A percentile compares a stretch with the other conserved stretches of the same genome.
These are phyloP conservation scores for Procambarus clarkii DNA, from an alignment of 1,140 invertebrate genomes.

Conservation along the genomic window DNA sequence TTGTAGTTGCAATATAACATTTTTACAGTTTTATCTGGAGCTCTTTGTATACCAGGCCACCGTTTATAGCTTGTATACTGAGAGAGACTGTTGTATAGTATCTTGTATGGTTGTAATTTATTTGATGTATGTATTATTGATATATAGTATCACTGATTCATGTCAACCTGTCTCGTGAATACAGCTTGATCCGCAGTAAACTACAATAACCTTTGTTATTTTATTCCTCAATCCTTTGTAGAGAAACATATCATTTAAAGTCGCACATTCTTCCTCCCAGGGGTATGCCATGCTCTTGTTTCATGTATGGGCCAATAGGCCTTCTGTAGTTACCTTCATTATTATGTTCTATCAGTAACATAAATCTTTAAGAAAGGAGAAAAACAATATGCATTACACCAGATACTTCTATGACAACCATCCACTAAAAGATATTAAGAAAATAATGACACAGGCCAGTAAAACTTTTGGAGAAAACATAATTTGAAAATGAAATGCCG, in stretches of 20 bases:
- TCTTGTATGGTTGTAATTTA: constrained; percentile 64
- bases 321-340: too few species aligned
- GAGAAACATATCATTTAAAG: background rate
- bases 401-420: too few species aligned
- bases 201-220: constrained; percentile 17
- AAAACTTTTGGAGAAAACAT: too few species aligned
- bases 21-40: constrained; percentile 10
- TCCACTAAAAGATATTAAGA: too few species aligned
- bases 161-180: constrained; percentile 56
- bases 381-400: too few species aligned
- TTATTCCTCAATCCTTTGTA: background rate
- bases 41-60: constrained; percentile 29
- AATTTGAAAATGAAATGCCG: too few species aligned
- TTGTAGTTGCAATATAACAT: constrained; percentile 7
- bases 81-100: constrained; percentile 44
- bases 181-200: constrained; percentile 51
- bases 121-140: constrained; percentile 59
- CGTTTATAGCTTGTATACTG: constrained; percentile 49
- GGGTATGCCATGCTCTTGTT: too few species aligned
- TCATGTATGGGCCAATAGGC: too few species aligned
- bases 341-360: too few species aligned
- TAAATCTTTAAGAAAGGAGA: too few species aligned
- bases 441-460: too few species aligned
- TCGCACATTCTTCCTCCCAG: too few species aligned
- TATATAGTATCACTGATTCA: constrained; percentile 46